Percentiles rank a stretch among this genome's conserved stretches.
Conservation (phyloP, 2,888 invertebrate genomes). For the Osedax fenrisi region DNA sequence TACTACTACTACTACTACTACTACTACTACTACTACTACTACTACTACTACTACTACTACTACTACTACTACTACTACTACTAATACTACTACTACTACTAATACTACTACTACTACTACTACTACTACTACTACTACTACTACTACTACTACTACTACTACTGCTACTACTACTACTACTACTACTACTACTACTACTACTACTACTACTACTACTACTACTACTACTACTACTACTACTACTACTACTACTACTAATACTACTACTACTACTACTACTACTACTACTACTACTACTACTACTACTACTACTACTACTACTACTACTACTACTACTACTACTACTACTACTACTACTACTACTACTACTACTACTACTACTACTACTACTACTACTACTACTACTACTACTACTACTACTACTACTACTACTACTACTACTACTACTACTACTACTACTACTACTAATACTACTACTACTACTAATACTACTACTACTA, state of each 20-base stretch:
- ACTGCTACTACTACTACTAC: neutral
- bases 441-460: constrained; percentile 10
- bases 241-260: no score
- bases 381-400: neutral
- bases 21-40: neutral
- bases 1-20: constrained; percentile 1
- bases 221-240: neutral
- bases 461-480: no score
- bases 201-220: neutral
- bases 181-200: neutral
- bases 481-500: no score
- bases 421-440: constrained; percentile 10
- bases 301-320: neutral
- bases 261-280: neutral
- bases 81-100: no score
- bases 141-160: neutral
- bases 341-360: neutral
- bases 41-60: neutral
- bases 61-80: no score
- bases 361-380: constrained; percentile 2
- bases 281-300: neutral
- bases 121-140: neutral
- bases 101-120: no score
- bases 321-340: neutral
- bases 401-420: neutral